Percentiles rank a stretch among this genome's conserved stretches.
Evolutionary conservation across 2,888 invertebrate genomes (phyloP).

Genomic region (Platycheirus albimanus): DNA sequence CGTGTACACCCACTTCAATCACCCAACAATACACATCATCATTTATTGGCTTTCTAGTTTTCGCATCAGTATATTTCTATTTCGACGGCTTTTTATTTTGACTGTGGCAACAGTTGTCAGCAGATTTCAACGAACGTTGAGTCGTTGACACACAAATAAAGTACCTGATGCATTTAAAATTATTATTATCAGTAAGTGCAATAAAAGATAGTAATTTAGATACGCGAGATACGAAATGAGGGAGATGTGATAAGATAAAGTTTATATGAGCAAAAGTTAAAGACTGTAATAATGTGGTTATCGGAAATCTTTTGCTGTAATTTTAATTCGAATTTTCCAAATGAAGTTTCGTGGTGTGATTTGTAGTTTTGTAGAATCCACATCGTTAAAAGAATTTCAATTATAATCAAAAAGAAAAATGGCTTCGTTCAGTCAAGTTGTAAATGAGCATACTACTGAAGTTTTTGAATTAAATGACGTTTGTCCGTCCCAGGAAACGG

Average conservation of each 20-base stretch:
- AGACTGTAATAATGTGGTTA: conserved; percentile 20
- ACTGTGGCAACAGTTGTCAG: conserved; percentile 51
- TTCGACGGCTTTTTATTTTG: not conserved
- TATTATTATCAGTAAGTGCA: not conserved
- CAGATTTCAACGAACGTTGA: conserved; percentile 14
- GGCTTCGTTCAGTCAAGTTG: conserved; percentile 63
- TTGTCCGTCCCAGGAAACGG: conserved; percentile 18
- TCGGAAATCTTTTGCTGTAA: conserved; percentile 11
- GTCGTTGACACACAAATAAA: not conserved
- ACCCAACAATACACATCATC: conserved; percentile 28
- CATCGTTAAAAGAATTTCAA: not conserved
- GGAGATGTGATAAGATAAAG: conserved; percentile 45
- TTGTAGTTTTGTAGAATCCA: conserved; percentile 12
- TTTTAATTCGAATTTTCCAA: conserved; percentile 22
- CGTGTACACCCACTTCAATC: conserved; percentile 40
- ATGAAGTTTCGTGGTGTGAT: conserved; percentile 9
- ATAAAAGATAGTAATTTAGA: not conserved
- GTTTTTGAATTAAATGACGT: conserved; percentile 28
- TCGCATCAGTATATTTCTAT: conserved; percentile 8
- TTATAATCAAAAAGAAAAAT: conserved; percentile 18
- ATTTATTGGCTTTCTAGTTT: conserved; percentile 39
- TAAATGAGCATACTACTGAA: conserved; percentile 29
- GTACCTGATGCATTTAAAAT: conserved; percentile 15
- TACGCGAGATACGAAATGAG: conserved; percentile 21
- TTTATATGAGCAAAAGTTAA: not conserved